phyloP scores from a whole-genome alignment of 92 coral and sea anemone species.

The Phenganax subtilis region DNA sequence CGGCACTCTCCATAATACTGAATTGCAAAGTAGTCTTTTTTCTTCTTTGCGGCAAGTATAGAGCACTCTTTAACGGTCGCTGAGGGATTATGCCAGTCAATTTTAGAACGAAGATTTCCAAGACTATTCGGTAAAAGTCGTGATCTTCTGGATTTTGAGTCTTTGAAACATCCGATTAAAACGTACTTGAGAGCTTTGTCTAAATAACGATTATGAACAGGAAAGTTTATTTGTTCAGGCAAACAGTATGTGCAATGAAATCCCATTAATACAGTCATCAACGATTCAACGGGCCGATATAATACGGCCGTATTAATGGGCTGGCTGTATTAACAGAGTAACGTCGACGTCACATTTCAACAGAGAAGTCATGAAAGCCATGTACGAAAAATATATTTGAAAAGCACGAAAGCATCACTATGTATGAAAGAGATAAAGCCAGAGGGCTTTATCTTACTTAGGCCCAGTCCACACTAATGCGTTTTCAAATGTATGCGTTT shows the following conservation, averaged over 20 bases:
- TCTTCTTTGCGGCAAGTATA: slow-evolving; percentile 50
- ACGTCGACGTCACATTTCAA: too few relatives aligned
- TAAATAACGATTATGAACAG: background rate
- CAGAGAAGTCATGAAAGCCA: too few relatives aligned
- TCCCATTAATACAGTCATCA: background rate
- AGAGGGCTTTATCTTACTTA: too few relatives aligned
- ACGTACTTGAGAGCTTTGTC: slow-evolving; percentile 44
- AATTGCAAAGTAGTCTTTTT: slow-evolving; percentile 50
- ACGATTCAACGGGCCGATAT: too few relatives aligned
- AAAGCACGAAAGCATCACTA: too few relatives aligned
- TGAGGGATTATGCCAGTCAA: slow-evolving; percentile 51
- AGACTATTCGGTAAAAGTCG: slow-evolving; percentile 27
- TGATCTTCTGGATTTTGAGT: slow-evolving; percentile 12
- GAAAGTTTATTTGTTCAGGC: too few relatives aligned
- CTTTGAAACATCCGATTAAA: slow-evolving; percentile 49
- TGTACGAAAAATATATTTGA: too few relatives aligned
- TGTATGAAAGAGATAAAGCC: too few relatives aligned
- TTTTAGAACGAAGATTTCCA: slow-evolving; percentile 51
- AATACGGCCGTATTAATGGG: too few relatives aligned
- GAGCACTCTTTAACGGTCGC: slow-evolving; percentile 56
- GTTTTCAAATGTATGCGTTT: too few relatives aligned
- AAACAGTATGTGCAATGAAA: background rate
- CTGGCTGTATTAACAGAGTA: too few relatives aligned
- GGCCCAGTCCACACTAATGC: too few relatives aligned
- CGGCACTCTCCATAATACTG: slow-evolving; percentile 66